Conservation (phyloP, 2,797 vertebrate genomes). For the Ceryle rudis region DNA sequence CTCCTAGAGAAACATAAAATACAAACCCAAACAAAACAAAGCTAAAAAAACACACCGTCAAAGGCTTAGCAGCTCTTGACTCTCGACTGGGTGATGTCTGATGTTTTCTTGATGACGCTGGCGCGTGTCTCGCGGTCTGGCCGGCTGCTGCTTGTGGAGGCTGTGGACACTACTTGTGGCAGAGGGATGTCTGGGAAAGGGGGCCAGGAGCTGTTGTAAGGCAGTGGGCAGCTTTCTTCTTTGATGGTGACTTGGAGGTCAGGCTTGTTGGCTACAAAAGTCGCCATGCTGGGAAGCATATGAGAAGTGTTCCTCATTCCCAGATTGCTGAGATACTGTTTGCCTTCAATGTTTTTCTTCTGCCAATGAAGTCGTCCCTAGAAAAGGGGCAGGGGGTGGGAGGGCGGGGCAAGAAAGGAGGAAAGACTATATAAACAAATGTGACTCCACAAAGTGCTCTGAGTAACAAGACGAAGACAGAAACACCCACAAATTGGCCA, state of each 20-base stretch:
- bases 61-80: conserved; percentile 87
- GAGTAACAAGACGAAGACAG: background rate
- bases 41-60: conserved; percentile 37
- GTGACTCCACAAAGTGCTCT: rapidly evolving
- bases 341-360: conserved; percentile 82
- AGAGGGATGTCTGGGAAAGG: conserved; percentile 76
- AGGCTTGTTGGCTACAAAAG: conserved; percentile 90
- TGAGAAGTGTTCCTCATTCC: conserved; percentile 79
- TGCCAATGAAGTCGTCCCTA: conserved; percentile 80
- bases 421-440: background rate
- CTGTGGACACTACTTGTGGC: conserved; percentile 65
- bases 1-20: conserved; percentile 73
- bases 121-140: conserved; percentile 88
- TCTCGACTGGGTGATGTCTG: conserved; percentile 88
- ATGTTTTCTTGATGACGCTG: conserved; percentile 98
- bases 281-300: conserved; percentile 91
- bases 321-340: conserved; percentile 81
- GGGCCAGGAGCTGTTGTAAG: conserved; percentile 88
- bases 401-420: background rate
- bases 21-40: conserved; percentile 70
- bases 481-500: background rate
- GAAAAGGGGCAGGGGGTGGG: background rate
- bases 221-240: conserved; percentile 86
- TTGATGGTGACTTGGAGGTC: conserved; percentile 92
- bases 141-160: conserved; percentile 74